Conservation (phyloP, 2,888 invertebrate species). For the Cheilosia impressa region DNA sequence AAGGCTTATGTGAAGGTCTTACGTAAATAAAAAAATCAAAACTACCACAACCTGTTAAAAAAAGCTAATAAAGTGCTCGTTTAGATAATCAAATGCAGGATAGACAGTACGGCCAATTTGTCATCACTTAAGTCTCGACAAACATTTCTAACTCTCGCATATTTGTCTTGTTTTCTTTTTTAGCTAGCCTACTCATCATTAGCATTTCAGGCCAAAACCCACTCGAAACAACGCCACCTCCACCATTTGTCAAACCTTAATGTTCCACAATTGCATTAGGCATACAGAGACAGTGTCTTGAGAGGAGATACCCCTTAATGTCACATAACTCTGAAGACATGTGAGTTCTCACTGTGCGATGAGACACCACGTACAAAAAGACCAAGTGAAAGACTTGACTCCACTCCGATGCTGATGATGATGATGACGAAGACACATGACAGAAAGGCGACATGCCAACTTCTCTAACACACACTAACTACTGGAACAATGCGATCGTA, state of each 20-base stretch:
- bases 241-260: constrained; percentile 65
- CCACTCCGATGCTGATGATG: too few species aligned
- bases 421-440: constrained; percentile 53
- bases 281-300: background rate
- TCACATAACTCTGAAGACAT: constrained; percentile 28
- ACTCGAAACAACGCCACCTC: constrained; percentile 39
- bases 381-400: constrained; percentile 35
- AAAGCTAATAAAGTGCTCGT: constrained; percentile 41
- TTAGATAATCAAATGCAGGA: constrained; percentile 29
- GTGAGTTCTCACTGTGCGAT: constrained; percentile 36
- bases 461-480: constrained; percentile 39
- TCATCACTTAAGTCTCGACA: constrained; percentile 51
- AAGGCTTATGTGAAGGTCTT: background rate
- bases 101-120: constrained; percentile 40
- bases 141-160: constrained; percentile 26
- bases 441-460: constrained; percentile 51
- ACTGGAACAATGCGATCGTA: constrained; percentile 60
- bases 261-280: constrained; percentile 43
- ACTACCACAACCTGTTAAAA: background rate
- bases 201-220: constrained; percentile 51
- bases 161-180: constrained; percentile 11
- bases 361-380: constrained; percentile 20
- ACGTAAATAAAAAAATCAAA: constrained; percentile 4
- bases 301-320: constrained; percentile 16
- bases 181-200: constrained; percentile 59